A percentile compares a stretch with the other conserved stretches of the same genome.
These are phyloP conservation scores for Scaptomyza pallida DNA, from an alignment of 1,140 invertebrate species.

Conservation along the genomic window DNA sequence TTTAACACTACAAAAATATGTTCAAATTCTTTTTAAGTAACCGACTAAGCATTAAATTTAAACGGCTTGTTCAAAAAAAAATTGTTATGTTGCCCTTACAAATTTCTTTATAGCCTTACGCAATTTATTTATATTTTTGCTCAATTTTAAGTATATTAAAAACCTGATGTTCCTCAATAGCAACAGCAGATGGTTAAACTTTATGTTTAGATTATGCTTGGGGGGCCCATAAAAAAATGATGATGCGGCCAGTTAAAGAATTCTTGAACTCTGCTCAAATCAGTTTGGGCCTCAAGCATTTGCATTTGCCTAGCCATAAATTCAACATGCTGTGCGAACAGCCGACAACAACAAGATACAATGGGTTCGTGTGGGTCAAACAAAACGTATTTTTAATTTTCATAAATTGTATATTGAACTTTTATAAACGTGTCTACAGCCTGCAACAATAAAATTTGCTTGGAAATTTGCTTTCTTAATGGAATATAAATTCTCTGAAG, in stretches of 20 bases:
- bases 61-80: neutral
- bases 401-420: constrained; percentile 64
- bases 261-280: constrained; percentile 17
- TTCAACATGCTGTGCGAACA: constrained; percentile 44
- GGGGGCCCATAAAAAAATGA: constrained; percentile 10
- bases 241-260: constrained; percentile 7
- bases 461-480: too few species aligned
- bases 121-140: neutral
- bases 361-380: constrained; percentile 28
- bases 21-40: too few species aligned
- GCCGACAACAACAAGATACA: neutral
- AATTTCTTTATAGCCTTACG: neutral
- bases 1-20: too few species aligned
- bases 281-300: constrained; percentile 40
- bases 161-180: constrained; percentile 31
- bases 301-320: constrained; percentile 54
- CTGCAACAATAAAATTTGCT: neutral
- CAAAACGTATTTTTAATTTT: constrained; percentile 55
- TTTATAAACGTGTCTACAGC: constrained; percentile 42
- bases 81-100: neutral
- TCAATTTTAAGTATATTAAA: neutral
- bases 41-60: neutral
- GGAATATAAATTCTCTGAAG: too few species aligned
- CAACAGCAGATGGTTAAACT: constrained; percentile 19
- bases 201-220: neutral